phyloP scores from a whole-genome alignment of 2,888 invertebrate genomes.

The Drosophila picticornis region DNA sequence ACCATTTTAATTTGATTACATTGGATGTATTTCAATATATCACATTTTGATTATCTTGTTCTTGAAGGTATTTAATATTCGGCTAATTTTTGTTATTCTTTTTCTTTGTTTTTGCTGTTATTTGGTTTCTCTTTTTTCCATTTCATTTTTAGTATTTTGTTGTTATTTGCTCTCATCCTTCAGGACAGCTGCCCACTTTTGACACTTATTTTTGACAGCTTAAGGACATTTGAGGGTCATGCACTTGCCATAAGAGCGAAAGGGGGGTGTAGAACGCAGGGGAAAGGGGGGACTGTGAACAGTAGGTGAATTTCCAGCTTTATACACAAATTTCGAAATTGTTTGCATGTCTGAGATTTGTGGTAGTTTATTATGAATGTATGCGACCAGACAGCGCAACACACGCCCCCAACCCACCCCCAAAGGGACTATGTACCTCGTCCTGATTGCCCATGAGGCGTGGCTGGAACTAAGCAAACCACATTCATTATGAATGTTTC shows the following conservation, averaged over 20 bases:
- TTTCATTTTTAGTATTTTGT: slow-evolving; percentile 61
- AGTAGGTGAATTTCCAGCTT: slow-evolving; percentile 25
- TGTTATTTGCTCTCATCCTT: slow-evolving; percentile 45
- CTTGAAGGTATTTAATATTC: slow-evolving; percentile 11
- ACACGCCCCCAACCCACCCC: background rate
- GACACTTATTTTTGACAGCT: slow-evolving; percentile 76
- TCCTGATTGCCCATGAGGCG: slow-evolving; percentile 24
- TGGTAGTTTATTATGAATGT: slow-evolving; percentile 62
- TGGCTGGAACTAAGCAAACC: slow-evolving; percentile 43
- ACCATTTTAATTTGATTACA: background rate
- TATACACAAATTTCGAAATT: slow-evolving; percentile 53
- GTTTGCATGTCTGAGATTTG: slow-evolving; percentile 68
- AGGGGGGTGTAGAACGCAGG: too few relatives aligned
- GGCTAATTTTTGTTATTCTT: slow-evolving; percentile 1
- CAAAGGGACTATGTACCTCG: background rate
- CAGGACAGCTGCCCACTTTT: slow-evolving; percentile 50
- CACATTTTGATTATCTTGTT: background rate
- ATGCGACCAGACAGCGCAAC: slow-evolving; percentile 17
- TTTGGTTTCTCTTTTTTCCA: slow-evolving; percentile 24
- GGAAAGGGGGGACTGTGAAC: background rate
- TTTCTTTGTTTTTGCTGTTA: background rate
- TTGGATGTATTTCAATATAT: background rate
- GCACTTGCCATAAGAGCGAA: slow-evolving; percentile 43
- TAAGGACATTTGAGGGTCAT: slow-evolving; percentile 78
- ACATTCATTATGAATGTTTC: slow-evolving; percentile 55